A percentile compares a stretch with the other conserved stretches of the same genome.
Conservation (phyloP, 2,113 vertebrate genomes). For the Stegastes partitus region DNA sequence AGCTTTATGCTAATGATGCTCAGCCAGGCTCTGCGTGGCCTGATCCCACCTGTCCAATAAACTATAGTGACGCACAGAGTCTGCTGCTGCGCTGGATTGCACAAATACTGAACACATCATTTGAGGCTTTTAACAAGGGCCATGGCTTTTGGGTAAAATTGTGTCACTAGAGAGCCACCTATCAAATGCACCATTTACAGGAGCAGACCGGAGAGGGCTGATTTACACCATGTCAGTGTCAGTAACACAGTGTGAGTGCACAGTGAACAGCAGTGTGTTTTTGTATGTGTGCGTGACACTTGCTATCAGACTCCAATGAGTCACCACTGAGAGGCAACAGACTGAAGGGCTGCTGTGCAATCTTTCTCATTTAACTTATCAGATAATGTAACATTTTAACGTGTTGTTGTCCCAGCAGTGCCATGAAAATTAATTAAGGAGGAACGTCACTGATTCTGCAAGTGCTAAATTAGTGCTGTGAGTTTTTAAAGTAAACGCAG, state of each 20-base stretch:
- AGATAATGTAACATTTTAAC: background rate
- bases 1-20: constrained; percentile 69
- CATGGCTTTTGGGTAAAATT: constrained; percentile 29
- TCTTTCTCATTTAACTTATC: constrained; percentile 1
- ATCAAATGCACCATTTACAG: constrained; percentile 27
- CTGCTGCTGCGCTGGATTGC: constrained; percentile 18
- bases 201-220: constrained; percentile 26
- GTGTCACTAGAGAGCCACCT: constrained; percentile 18
- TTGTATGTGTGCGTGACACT: background rate
- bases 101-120: constrained; percentile 10
- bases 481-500: background rate
- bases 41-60: constrained; percentile 64
- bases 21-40: constrained; percentile 38
- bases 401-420: background rate
- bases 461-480: too few species aligned
- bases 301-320: constrained; percentile 35
- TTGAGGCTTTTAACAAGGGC: constrained; percentile 18
- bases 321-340: constrained; percentile 20
- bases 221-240: constrained; percentile 16
- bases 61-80: constrained; percentile 25
- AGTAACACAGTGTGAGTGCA: constrained; percentile 12
- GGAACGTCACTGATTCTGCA: background rate
- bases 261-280: constrained; percentile 4
- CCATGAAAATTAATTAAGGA: background rate
- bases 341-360: constrained; percentile 11